Base-by-base conservation (phyloP, 1,140 invertebrate genomes). In the Lepeophtheirus salmonis region DNA sequence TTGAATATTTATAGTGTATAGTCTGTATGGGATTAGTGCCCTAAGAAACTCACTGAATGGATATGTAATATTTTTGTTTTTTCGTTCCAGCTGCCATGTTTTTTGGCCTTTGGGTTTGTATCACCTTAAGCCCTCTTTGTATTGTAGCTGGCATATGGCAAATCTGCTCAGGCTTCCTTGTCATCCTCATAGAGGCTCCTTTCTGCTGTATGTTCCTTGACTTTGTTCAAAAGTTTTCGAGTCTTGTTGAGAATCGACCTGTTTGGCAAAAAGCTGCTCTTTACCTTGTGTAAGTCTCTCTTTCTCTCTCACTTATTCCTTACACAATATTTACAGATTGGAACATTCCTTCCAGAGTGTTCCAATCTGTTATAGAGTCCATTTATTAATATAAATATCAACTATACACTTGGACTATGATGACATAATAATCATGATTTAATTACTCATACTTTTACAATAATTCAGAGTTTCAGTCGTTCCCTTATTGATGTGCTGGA, bases 181-280 rank as follows among this genome's bases (percentile, higher is more conserved):
- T 57, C 55, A 57, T 57, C 30, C 20, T 83, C 4, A 78, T 91
- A 66, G 90, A 96, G 73, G 89, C 89, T 10, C 90, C 90, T 0
- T 94, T 86, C 70, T 94, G 89, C 73, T 95, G 89, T 72, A 77
- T 88, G 69, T 95, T 90, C 72, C 80, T 95, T 64, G 89, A 92
- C 69, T 84, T 87, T 74, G 87, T 92, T 60, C 83, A 89, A 71
- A 78, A 77, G 58, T 73, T 91, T 20, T 83, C 84, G 51, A 79
- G 81, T 65, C 81, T 78, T 70, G 79, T 86, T 50, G 89, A 96
- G 66, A 75, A 78, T 50, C 78, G 84, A 66, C 86, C 89, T 1
- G 81, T 86, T 69, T 95, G 86, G 83, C 84, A 90, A 67, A 83
- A 89, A 74, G 89, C 86, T 16, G 78, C 78, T 6, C 75, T 80